A percentile compares a stretch with the other conserved stretches of the same genome.
Evolutionary conservation across 1,140 invertebrate genomes (phyloP).

Genomic region (Pteromalus puparum): DNA sequence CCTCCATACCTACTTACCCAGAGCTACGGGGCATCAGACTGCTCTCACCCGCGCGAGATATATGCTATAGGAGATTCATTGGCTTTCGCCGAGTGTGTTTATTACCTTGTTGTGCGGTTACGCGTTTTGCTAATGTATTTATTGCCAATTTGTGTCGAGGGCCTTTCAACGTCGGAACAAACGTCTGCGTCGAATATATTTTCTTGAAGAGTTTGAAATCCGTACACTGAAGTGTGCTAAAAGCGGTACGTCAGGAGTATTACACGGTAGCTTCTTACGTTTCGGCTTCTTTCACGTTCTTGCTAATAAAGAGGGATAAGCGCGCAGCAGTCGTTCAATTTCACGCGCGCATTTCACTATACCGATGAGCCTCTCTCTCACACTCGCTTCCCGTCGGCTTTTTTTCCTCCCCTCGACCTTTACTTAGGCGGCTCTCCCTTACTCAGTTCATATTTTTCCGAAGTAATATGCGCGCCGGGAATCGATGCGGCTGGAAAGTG

Average conservation of each 20-base stretch:
- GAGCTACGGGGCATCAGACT: neutral
- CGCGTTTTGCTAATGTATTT: no score
- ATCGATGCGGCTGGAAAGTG: neutral
- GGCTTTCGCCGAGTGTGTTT: neutral
- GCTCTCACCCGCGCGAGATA: neutral
- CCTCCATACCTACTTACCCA: slow-evolving; percentile 69
- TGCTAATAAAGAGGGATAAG: neutral
- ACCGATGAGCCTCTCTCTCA: neutral
- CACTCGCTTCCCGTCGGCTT: neutral
- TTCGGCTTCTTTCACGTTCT: neutral
- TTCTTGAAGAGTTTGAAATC: no score
- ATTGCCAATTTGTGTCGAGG: no score
- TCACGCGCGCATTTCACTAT: no score
- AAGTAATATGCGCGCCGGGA: neutral
- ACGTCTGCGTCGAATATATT: no score
- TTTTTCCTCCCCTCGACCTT: neutral
- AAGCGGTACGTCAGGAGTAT: no score
- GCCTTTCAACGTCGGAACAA: no score
- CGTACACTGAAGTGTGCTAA: no score
- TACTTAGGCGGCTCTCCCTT: neutral
- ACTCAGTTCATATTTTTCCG: no score
- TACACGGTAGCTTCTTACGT: no score
- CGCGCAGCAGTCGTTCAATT: no score
- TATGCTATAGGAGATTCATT: neutral
- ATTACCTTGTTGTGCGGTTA: no score